phyloP scores from a whole-genome alignment of 2,113 vertebrate species.

The Notothenia coriiceps region DNA sequence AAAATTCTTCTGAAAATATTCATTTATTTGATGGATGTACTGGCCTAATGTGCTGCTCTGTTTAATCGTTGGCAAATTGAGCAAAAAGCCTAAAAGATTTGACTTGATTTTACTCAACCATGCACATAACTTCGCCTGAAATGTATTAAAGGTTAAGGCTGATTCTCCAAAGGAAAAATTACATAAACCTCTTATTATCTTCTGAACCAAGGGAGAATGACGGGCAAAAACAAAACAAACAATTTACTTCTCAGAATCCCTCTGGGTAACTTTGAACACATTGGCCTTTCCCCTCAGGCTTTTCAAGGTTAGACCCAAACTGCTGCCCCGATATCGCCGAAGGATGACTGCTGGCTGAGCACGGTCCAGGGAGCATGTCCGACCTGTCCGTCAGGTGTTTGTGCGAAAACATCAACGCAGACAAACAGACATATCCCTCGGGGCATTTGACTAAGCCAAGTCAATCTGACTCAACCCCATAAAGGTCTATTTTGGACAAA shows the following conservation, averaged over 20 bases:
- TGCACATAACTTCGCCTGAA: slow-evolving; percentile 17
- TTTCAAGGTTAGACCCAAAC: slow-evolving; percentile 63
- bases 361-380: slow-evolving; percentile 70
- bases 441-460: slow-evolving; percentile 68
- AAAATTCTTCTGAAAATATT: slow-evolving; percentile 37
- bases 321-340: slow-evolving; percentile 6
- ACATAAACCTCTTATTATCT: slow-evolving; percentile 62
- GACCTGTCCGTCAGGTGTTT: slow-evolving; percentile 75
- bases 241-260: slow-evolving; percentile 45
- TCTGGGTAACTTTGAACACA: slow-evolving; percentile 53
- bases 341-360: slow-evolving; percentile 37
- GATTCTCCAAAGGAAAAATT: slow-evolving; percentile 35
- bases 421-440: slow-evolving; percentile 66
- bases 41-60: slow-evolving; percentile 1
- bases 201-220: slow-evolving; percentile 39
- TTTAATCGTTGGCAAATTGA: neutral
- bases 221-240: slow-evolving; percentile 44
- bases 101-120: neutral
- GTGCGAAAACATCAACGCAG: slow-evolving; percentile 67
- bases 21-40: slow-evolving; percentile 15
- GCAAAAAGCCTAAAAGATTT: neutral
- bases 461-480: slow-evolving; percentile 70
- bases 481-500: slow-evolving; percentile 73
- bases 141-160: slow-evolving; percentile 42
- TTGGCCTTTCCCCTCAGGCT: slow-evolving; percentile 50